Conservation (phyloP, 2,888 invertebrate species). For the Spilarctia lutea region DNA sequence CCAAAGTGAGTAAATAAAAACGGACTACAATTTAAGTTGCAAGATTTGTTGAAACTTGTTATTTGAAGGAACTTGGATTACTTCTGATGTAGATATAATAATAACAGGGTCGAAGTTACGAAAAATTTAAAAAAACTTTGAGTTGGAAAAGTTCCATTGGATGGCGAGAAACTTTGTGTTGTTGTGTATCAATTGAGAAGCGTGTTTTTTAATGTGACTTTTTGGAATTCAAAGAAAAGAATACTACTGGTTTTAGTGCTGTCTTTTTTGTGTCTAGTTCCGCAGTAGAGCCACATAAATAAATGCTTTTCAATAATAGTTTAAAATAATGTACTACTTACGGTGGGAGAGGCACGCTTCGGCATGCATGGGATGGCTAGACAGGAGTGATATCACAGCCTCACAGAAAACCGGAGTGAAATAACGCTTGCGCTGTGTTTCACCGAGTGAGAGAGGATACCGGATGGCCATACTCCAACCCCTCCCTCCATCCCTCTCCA, state of each 20-base stretch:
- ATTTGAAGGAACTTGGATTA: not conserved
- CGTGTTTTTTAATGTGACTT: not conserved
- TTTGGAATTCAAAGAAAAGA: not conserved
- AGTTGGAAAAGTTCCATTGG: not conserved
- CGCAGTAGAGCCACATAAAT: no score
- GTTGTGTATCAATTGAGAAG: not conserved
- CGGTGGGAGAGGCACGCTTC: no score
- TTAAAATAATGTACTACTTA: no score
- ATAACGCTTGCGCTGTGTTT: no score
- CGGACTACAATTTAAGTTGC: not conserved
- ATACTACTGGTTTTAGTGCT: not conserved
- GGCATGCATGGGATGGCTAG: no score
- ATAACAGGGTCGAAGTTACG: not conserved
- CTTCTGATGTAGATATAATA: not conserved
- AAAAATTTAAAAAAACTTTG: not conserved
- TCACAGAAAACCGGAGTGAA: no score
- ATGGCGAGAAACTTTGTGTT: not conserved
- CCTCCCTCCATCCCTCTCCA: no score
- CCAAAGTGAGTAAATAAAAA: not conserved
- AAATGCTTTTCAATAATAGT: no score
- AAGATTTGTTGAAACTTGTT: not conserved
- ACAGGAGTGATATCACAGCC: no score
- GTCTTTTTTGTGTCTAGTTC: not conserved
- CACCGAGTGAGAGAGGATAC: no score
- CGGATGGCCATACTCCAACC: no score